Base-by-base conservation (phyloP, 2,797 vertebrate genomes). In the Diplodus sargus region DNA sequence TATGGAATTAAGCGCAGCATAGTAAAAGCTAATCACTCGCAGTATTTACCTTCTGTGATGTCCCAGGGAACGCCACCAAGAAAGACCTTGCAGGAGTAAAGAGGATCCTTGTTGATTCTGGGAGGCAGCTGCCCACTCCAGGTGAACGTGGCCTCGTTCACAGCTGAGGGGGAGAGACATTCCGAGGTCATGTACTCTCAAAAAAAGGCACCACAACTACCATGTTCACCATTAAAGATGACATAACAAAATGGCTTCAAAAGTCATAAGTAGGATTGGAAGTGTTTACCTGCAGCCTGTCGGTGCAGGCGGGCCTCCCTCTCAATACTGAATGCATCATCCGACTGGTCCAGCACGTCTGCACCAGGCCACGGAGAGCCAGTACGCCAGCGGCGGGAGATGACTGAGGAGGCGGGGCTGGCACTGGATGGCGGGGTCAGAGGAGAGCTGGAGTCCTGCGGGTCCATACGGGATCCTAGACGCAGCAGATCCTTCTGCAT, bases 31-130 rank as follows among this genome's bases (percentile, higher is more conserved):
- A 22, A 17, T 22, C 12, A 60, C 16, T 34, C 6, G 30, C 53
- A 51, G 43, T 25, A 6, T 7, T 65, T 85, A 98, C 98, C 98
- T 96, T 99, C 98, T 0, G 98, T 99, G 67, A 99, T 98, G 88
- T 99, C 98, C 98, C 98, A 99, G 0, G 98, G 98, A 53, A 99
- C 98, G 0, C 98, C 98, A 72, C 98, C 98, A 14, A 99, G 94
- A 90, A 99, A 99, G 60, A 99, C 98, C 89, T 99, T 99, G 92
- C 98, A 99, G 78, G 98, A 99, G 78, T 98, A 99, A 67, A 99
- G 93, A 0, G 98, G 98, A 78, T 97, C 99, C 94, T 99, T 99
- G 94, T 99, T 98, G 94, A 96, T 98, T 71, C 97, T 96, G 20
- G 98, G 97, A 63, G 98, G 98, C 76, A 99, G 95, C 88, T 99